Percentiles rank a stretch among this genome's conserved stretches.
Evolutionary conservation across 2,797 vertebrate species (phyloP).

Genomic region (Xiphorhynchus erythropygius): DNA sequence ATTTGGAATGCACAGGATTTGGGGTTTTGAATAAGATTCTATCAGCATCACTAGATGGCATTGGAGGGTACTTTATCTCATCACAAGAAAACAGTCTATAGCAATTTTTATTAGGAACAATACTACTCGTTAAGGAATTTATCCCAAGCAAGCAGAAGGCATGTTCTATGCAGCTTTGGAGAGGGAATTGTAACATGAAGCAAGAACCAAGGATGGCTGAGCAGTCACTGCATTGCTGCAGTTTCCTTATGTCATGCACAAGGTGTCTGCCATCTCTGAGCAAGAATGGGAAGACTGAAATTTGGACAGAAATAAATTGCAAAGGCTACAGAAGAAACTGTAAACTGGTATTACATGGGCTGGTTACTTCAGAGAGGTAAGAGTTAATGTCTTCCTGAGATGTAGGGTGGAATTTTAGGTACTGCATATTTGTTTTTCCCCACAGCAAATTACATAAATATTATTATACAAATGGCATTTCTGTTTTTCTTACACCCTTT

Average conservation of each 20-base stretch:
- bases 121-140: background rate
- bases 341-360: background rate
- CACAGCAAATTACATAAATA: background rate
- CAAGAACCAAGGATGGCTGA: background rate
- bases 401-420: background rate
- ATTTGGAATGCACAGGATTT: background rate
- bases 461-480: background rate
- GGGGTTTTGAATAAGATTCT: background rate
- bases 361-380: background rate
- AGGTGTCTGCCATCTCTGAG: background rate
- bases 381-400: background rate
- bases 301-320: background rate
- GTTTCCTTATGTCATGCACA: background rate
- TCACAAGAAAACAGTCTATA: background rate
- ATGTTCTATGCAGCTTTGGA: background rate
- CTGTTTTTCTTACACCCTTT: conserved; percentile 3
- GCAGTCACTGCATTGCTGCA: background rate
- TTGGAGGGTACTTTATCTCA: conserved; percentile 37
- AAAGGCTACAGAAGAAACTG: background rate
- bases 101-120: background rate
- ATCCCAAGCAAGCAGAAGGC: background rate
- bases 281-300: background rate
- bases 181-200: background rate
- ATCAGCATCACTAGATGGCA: conserved; percentile 56
- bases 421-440: background rate